Conservation (phyloP, 2,113 vertebrate species). For the Poecile atricapillus region DNA sequence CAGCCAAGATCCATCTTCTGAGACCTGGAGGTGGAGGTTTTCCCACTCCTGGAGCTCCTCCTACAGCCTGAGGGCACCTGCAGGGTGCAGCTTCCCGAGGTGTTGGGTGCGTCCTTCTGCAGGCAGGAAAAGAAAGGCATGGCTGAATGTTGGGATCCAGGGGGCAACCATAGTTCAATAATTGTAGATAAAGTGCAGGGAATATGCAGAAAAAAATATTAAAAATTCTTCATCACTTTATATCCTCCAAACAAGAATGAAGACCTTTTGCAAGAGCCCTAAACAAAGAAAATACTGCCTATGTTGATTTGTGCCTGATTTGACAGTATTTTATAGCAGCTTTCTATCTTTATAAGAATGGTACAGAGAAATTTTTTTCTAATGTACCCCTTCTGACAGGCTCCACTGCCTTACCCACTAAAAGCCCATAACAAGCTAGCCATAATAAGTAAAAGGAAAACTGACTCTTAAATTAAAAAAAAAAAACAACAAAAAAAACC, state of each 20-base stretch:
- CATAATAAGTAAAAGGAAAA: neutral
- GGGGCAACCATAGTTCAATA: neutral
- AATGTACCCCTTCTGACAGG: neutral
- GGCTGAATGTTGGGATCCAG: fast-evolving
- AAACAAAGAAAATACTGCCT: neutral
- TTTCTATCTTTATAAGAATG: neutral
- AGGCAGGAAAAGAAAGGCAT: neutral
- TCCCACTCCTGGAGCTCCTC: neutral
- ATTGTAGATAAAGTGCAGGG: neutral
- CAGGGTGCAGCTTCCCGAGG: neutral
- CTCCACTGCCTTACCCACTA: neutral
- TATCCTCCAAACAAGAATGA: neutral
- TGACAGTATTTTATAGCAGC: neutral
- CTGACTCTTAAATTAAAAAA: neutral
- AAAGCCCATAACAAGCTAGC: neutral
- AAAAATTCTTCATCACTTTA: neutral
- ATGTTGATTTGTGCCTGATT: neutral
- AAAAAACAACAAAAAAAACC: neutral
- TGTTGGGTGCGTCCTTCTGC: neutral
- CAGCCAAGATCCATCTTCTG: neutral
- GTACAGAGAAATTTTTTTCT: neutral
- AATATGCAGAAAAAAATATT: neutral
- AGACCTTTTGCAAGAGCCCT: neutral
- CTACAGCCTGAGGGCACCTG: neutral
- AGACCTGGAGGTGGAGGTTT: neutral